phyloP scores from a whole-genome alignment of 2,113 vertebrate genomes.

The Malurus cyaneus region DNA sequence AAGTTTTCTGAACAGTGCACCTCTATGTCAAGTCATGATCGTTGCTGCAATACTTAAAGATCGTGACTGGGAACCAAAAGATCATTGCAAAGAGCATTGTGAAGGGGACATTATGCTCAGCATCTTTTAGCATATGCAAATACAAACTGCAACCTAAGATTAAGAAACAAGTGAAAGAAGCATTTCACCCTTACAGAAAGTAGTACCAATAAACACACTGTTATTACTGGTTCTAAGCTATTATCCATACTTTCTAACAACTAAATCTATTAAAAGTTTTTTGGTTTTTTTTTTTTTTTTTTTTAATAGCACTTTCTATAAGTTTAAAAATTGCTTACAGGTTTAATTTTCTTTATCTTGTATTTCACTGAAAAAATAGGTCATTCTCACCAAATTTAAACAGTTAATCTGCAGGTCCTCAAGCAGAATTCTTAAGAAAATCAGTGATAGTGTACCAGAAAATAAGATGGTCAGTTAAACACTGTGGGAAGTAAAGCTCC shows the following conservation, averaged over 20 bases:
- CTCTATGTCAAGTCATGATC: constrained; percentile 29
- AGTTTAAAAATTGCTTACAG: not conserved
- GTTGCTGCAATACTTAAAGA: not conserved
- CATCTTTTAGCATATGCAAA: constrained; percentile 37
- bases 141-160: not conserved
- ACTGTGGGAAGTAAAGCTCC: not conserved
- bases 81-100: not conserved
- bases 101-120: not conserved
- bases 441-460: not conserved
- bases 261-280: not conserved
- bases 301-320: not conserved
- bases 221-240: not conserved
- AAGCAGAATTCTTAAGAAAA: not conserved
- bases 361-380: not conserved
- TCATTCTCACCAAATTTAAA: not conserved
- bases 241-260: not conserved
- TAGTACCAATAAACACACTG: not conserved
- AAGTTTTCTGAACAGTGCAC: constrained; percentile 39
- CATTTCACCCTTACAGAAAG: not conserved
- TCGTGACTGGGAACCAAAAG: constrained; percentile 14
- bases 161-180: not conserved
- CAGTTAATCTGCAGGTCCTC: not conserved
- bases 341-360: not conserved
- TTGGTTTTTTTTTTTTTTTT: too few relatives aligned
- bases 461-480: not conserved